Base-by-base conservation (phyloP, 2,113 vertebrate genomes). In the Rhombomys opimus region DNA sequence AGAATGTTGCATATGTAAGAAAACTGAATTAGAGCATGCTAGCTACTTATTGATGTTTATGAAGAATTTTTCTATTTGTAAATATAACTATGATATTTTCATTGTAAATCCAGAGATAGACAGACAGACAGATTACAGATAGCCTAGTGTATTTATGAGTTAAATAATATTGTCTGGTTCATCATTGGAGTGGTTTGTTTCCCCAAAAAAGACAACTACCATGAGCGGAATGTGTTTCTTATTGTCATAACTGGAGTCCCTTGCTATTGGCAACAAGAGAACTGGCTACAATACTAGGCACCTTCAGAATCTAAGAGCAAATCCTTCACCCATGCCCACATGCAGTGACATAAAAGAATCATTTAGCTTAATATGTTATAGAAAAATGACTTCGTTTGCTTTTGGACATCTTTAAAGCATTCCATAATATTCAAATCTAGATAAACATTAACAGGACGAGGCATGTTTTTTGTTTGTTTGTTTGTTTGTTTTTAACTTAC, bases 381-480 rank as follows among this genome's bases (percentile, higher is more conserved):
- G 30, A 76, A 91, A 80, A 87, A 27, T 1, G 0, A 30, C 22
- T 73, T 54, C 25, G 2, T 94, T 91, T 80, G 84, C 8, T 67
- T 97, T 86, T 95, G 2, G 17, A 5, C 70, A 85, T 84, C 1
- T 13, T 67, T 78, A 89, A 76, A 89, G 84, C 41, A 61, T 63
- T 80, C 23, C 5, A 72, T 41, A 76, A 90, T 57, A 54, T 80
- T 4, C 35, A 73, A 85, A 67, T 38, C 59, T 54, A 78, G 52
- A 57, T 78, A 50, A 59, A 85, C 76, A n/a, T 73, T 61, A 82
- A n/a, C 41, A 54, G 4, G 3, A 46, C 30, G 3, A 5, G 52
- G 27, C 52, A 52, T 88, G 65, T 20, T 11, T 59, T 59, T 46
- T 46, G 41, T 46, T 46, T 46, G 46, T 46, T 46, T 46, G 46